Conservation (phyloP, 2,113 vertebrate genomes). For the Pangasianodon hypophthalmus region DNA sequence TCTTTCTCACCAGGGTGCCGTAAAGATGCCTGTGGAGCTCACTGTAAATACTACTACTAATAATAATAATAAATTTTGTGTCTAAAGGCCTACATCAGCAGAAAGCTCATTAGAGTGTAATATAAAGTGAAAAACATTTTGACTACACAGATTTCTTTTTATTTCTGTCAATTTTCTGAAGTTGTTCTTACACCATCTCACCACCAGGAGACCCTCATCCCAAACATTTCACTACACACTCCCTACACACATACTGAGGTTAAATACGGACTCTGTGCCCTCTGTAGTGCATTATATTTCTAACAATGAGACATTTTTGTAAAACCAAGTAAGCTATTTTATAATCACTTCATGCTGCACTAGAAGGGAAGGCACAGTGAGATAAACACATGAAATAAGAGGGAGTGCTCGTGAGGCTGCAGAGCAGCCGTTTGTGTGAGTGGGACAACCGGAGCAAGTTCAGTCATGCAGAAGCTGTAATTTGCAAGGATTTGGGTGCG, state of each 20-base stretch:
- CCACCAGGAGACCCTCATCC: neutral
- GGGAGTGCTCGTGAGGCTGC: neutral
- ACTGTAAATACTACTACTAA: neutral
- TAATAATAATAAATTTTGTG: neutral
- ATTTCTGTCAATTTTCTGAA: neutral
- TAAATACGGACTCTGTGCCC: neutral
- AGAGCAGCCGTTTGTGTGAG: neutral
- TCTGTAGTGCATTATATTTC: neutral
- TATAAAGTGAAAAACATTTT: too few species aligned
- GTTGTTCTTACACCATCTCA: neutral
- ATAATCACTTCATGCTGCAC: neutral
- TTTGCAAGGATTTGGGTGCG: conserved; percentile 8
- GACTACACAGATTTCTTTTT: neutral
- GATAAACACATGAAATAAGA: neutral
- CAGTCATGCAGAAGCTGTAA: neutral
- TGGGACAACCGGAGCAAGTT: neutral
- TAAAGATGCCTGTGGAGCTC: neutral
- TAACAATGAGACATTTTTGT: neutral
- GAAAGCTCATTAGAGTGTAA: neutral
- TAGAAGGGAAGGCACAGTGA: neutral
- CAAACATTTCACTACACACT: neutral
- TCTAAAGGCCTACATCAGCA: neutral
- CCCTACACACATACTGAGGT: neutral
- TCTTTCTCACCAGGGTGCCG: too few species aligned
- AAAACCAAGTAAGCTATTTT: neutral